Evolutionary conservation across 2,797 vertebrate species (phyloP).

Genomic region (Aotus griseimembra): DNA sequence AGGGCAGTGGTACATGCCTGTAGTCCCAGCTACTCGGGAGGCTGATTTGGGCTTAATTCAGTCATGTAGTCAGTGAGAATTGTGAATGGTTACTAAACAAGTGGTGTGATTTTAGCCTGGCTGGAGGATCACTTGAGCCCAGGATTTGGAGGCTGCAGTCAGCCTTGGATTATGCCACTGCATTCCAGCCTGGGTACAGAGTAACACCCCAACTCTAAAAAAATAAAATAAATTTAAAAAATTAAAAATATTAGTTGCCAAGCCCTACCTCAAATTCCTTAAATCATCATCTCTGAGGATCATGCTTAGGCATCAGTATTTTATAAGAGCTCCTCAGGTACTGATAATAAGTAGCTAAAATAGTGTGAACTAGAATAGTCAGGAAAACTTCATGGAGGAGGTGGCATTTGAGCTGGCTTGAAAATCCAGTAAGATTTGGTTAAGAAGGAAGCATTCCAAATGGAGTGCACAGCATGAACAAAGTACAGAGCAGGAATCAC

Average conservation of each 20-base stretch:
- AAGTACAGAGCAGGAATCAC: slow-evolving; percentile 20
- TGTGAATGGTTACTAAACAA: too few relatives aligned
- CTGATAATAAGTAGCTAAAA: neutral
- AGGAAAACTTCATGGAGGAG: slow-evolving; percentile 42
- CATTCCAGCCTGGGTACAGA: neutral
- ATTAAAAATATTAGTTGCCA: neutral
- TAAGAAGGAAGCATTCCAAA: neutral
- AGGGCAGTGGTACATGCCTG: neutral
- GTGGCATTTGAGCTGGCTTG: neutral
- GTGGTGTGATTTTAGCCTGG: neutral
- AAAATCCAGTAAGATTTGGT: slow-evolving; percentile 42
- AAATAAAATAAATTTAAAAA: neutral
- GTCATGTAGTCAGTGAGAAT: too few relatives aligned
- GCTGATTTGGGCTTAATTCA: neutral
- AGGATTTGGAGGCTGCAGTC: neutral
- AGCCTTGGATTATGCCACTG: neutral
- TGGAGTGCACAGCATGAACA: neutral
- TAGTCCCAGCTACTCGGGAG: neutral
- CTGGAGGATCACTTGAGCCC: neutral
- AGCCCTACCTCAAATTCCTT: neutral
- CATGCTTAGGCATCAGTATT: neutral
- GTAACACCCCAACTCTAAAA: neutral
- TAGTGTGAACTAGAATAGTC: neutral
- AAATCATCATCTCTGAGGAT: neutral
- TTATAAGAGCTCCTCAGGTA: neutral